Evolutionary conservation across 2,113 vertebrate genomes (phyloP).

Genomic region (Seriola quinqueradiata): DNA sequence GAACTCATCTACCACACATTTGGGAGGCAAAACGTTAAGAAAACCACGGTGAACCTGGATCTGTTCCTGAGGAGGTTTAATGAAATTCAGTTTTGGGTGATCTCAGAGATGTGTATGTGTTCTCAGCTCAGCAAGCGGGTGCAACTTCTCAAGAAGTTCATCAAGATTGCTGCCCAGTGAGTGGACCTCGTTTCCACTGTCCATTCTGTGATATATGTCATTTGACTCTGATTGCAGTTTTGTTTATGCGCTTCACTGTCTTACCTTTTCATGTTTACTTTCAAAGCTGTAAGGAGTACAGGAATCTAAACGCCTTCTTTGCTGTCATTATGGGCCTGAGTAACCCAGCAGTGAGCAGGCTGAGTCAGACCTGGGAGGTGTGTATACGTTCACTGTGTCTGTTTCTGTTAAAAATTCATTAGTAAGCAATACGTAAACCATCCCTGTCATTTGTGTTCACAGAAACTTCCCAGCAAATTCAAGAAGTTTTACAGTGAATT

Average conservation of each 20-base stretch:
- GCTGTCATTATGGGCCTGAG: constrained; percentile 97
- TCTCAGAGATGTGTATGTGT: constrained; percentile 96
- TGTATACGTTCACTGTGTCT: constrained; percentile 57
- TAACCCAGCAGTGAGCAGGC: constrained; percentile 96
- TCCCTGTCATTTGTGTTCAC: constrained; percentile 80
- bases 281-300: constrained; percentile 97
- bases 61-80: constrained; percentile 98
- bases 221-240: not conserved
- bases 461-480: constrained; percentile 99
- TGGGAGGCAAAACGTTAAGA: constrained; percentile 94
- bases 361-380: constrained; percentile 98
- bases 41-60: constrained; percentile 97
- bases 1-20: constrained; percentile 98
- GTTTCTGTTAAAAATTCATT: not conserved
- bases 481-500: constrained; percentile 98
- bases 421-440: not conserved
- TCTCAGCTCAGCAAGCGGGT: constrained; percentile 96
- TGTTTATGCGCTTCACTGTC: not conserved
- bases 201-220: not conserved
- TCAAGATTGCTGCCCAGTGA: constrained; percentile 99
- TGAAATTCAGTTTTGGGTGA: constrained; percentile 98
- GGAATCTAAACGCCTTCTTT: constrained; percentile 97
- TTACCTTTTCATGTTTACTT: constrained; percentile 22
- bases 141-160: constrained; percentile 98
- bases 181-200: constrained; percentile 62